These are phyloP conservation scores for Acrocyrtus sp. DNA, from an alignment of 2,888 invertebrate species.

Conservation along the genomic window DNA sequence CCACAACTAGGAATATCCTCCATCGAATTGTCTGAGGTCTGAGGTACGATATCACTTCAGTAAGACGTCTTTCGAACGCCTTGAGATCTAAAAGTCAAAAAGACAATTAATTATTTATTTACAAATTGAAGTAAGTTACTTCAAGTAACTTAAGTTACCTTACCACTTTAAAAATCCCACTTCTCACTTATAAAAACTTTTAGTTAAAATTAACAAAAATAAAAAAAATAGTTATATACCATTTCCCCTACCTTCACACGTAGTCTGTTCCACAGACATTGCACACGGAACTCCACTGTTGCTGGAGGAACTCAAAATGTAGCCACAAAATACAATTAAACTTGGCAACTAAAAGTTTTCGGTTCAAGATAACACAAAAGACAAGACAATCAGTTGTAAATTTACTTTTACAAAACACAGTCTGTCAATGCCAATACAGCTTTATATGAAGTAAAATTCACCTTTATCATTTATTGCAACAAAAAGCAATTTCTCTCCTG, in stretches of 20 bases:
- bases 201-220: background rate
- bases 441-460: too few species aligned
- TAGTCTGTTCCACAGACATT: conserved; percentile 89
- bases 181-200: background rate
- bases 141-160: background rate
- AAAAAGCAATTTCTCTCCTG: too few species aligned
- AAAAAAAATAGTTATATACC: background rate
- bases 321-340: too few species aligned
- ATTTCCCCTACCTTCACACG: conserved; percentile 81
- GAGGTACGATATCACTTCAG: conserved; percentile 95
- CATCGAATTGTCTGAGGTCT: conserved; percentile 95
- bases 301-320: too few species aligned
- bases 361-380: too few species aligned
- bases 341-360: too few species aligned
- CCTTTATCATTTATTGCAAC: too few species aligned
- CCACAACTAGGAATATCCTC: conserved; percentile 88
- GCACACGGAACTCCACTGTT: too few species aligned
- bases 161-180: background rate
- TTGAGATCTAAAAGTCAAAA: conserved; percentile 88
- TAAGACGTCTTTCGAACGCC: conserved; percentile 95
- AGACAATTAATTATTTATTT: background rate
- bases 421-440: too few species aligned
- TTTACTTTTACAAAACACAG: too few species aligned
- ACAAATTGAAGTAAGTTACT: background rate
- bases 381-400: too few species aligned